Percentiles rank a stretch among this genome's conserved stretches.
Conservation (phyloP, 92 coral and sea anemone genomes). For the Palythoa heliodiscus region DNA sequence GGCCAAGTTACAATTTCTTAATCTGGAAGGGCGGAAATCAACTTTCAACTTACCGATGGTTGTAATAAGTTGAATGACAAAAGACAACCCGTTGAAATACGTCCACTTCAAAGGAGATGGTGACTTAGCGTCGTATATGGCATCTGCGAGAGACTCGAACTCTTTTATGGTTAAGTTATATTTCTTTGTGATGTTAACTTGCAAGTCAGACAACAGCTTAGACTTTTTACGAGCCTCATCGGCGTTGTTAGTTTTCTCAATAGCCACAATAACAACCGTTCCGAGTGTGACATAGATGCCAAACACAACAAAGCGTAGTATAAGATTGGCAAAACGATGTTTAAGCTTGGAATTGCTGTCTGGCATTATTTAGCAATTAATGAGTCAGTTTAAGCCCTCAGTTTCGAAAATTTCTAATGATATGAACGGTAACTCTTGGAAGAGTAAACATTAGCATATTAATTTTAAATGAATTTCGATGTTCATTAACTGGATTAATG, state of each 20-base stretch:
- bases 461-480: no score
- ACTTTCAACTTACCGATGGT: constrained; percentile 21
- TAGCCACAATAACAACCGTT: constrained; percentile 3
- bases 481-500: no score
- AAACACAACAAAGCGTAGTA: neutral
- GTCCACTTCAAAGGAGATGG: constrained; percentile 10
- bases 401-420: no score
- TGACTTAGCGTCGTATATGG: constrained; percentile 19
- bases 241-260: constrained; percentile 16
- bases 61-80: constrained; percentile 2
- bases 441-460: no score
- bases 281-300: neutral
- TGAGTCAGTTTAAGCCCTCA: neutral
- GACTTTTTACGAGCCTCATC: constrained; percentile 6
- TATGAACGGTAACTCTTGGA: no score
- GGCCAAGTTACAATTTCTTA: no score
- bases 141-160: constrained; percentile 9
- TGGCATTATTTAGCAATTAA: neutral
- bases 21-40: no score
- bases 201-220: constrained; percentile 9
- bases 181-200: constrained; percentile 13
- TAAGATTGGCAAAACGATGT: neutral
- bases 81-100: constrained; percentile 6
- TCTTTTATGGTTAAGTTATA: constrained; percentile 12
- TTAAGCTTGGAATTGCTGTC: neutral